Evolutionary conservation across 2,888 invertebrate species (phyloP).

Genomic region (Eulithis testata): DNA sequence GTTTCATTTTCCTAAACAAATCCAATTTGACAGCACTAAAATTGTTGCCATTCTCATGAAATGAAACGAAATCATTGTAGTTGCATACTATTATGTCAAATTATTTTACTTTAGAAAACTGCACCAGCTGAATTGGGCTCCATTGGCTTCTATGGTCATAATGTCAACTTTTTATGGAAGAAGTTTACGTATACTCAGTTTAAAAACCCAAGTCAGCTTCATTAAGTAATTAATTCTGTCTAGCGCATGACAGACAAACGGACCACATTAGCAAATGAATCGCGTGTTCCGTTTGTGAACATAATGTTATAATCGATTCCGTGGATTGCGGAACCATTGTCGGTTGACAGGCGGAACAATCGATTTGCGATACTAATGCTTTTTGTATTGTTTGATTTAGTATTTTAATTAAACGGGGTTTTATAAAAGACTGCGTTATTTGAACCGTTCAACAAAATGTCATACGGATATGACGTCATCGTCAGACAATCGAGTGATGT

Average conservation of each 20-base stretch:
- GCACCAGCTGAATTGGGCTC: too few relatives aligned
- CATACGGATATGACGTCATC: too few relatives aligned
- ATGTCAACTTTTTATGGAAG: too few relatives aligned
- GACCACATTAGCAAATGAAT: conserved; percentile 43
- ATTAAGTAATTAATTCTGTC: conserved; percentile 39
- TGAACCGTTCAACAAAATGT: too few relatives aligned
- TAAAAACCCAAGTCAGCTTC: conserved; percentile 26
- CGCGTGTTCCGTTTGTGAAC: conserved; percentile 27
- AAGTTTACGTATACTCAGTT: neutral
- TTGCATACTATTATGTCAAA: too few relatives aligned
- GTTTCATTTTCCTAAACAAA: too few relatives aligned
- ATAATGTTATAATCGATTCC: conserved; percentile 33
- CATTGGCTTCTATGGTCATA: too few relatives aligned
- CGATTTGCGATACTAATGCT: conserved; percentile 22
- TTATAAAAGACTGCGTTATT: neutral
- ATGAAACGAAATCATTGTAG: too few relatives aligned
- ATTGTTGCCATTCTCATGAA: too few relatives aligned
- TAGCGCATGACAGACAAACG: conserved; percentile 35
- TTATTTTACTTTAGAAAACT: too few relatives aligned
- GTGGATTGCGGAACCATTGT: conserved; percentile 23
- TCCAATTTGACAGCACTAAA: too few relatives aligned
- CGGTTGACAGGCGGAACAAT: conserved; percentile 29
- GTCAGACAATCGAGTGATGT: too few relatives aligned
- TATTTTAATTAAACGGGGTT: conserved; percentile 1
- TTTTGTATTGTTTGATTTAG: neutral